These are phyloP conservation scores for Melieria picta DNA, from an alignment of 2,888 invertebrate species.

Conservation along the genomic window DNA sequence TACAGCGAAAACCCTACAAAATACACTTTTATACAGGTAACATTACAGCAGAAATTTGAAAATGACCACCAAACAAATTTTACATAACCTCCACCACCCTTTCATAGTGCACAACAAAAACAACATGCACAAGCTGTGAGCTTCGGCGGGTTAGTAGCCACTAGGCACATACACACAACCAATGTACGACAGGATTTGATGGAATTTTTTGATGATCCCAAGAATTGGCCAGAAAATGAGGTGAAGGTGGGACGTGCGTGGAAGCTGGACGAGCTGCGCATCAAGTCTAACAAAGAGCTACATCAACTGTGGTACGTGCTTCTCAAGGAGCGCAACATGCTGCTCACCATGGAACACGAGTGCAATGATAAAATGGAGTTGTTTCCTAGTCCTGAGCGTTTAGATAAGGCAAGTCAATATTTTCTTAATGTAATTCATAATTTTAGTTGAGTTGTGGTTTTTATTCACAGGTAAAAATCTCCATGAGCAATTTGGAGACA, in stretches of 20 bases:
- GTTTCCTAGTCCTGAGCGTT: constrained; percentile 91
- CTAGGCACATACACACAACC: constrained; percentile 36
- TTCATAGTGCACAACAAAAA: constrained; percentile 7
- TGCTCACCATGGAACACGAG: constrained; percentile 94
- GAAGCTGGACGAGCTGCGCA: constrained; percentile 88
- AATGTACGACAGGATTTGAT: constrained; percentile 67
- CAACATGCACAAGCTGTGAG: constrained; percentile 9
- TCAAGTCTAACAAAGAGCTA: constrained; percentile 94
- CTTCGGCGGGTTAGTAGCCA: neutral
- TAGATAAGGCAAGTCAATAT: constrained; percentile 77
- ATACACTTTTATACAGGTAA: constrained; percentile 35
- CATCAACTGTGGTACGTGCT: constrained; percentile 95
- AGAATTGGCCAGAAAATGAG: constrained; percentile 82
- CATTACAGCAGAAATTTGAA: neutral
- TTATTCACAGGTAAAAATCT: constrained; percentile 76
- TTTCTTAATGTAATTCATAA: neutral
- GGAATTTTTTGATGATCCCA: constrained; percentile 90
- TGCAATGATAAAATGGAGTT: constrained; percentile 73
- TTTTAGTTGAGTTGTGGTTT: neutral
- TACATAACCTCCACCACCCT: constrained; percentile 41
- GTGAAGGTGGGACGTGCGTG: constrained; percentile 88
- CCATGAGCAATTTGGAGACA: constrained; percentile 91
- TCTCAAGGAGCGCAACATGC: constrained; percentile 96
- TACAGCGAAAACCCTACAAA: constrained; percentile 35
- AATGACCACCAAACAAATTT: constrained; percentile 18